Evolutionary conservation across 2,888 invertebrate species (phyloP).

Genomic region (Lypha dubia): DNA sequence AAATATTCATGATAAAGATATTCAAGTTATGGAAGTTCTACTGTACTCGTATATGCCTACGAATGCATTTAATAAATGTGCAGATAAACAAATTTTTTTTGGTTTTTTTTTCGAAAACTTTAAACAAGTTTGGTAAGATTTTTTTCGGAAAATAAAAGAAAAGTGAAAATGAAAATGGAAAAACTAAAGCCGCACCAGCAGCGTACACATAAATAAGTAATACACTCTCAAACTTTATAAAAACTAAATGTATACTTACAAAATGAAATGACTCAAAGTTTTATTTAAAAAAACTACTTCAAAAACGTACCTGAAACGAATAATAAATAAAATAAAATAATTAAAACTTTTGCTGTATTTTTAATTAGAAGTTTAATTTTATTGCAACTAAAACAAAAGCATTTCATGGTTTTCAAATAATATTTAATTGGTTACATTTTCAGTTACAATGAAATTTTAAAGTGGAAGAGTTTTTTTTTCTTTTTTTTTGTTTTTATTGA

Average conservation of each 20-base stretch:
- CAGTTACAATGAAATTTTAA: constrained; percentile 1
- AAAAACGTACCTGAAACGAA: constrained; percentile 65
- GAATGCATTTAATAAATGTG: constrained; percentile 5
- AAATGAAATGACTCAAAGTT: constrained; percentile 29
- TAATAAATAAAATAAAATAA: constrained; percentile 25
- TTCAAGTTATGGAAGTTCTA: background rate
- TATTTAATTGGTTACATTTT: constrained; percentile 44
- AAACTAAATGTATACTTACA: constrained; percentile 35
- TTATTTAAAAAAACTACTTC: constrained; percentile 4
- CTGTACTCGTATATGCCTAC: background rate
- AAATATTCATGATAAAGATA: background rate
- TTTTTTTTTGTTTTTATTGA: constrained; percentile 16
- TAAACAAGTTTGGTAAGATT: constrained; percentile 65
- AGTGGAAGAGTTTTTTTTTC: constrained; percentile 4
- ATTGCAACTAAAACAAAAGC: too few relatives aligned
- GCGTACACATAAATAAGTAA: too few relatives aligned
- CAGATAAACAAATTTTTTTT: constrained; percentile 7
- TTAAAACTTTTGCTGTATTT: constrained; percentile 32
- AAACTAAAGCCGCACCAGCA: background rate
- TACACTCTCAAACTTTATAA: constrained; percentile 11
- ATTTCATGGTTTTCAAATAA: constrained; percentile 2
- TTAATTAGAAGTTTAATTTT: constrained; percentile 1
- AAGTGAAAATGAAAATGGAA: constrained; percentile 66
- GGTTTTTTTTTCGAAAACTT: constrained; percentile 16
- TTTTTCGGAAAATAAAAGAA: constrained; percentile 50